Evolutionary conservation across 2,113 vertebrate genomes (phyloP).

Genomic region (Formicarius rufipectus): DNA sequence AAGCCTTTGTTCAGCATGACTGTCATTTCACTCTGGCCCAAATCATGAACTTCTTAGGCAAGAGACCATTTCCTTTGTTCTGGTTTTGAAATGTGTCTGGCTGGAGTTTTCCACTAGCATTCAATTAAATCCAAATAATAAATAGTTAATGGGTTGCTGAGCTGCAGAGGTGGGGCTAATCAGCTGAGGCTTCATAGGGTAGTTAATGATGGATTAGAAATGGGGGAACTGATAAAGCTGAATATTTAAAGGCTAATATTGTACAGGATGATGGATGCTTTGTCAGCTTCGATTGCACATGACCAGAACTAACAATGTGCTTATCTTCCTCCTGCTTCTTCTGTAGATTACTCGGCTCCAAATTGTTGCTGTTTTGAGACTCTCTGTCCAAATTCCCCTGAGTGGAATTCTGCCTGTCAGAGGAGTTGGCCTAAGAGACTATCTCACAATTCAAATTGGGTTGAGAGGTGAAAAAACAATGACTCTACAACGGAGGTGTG

Average conservation of each 20-base stretch:
- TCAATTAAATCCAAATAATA: conserved; percentile 53
- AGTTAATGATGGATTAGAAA: conserved; percentile 59
- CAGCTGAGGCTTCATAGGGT: conserved; percentile 36
- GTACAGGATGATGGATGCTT: conserved; percentile 48
- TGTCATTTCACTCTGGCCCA: conserved; percentile 11
- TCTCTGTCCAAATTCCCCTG: neutral
- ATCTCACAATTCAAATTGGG: neutral
- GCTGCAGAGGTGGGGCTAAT: conserved; percentile 48
- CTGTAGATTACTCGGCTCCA: neutral
- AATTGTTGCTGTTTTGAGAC: neutral
- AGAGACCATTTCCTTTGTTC: conserved; percentile 35
- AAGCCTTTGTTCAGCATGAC: conserved; percentile 27
- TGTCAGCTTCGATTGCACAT: conserved; percentile 5
- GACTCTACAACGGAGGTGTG: accelerated
- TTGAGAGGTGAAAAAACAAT: neutral
- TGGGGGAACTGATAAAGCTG: conserved; percentile 45
- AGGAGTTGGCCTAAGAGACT: neutral
- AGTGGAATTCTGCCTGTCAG: neutral
- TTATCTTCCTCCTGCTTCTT: conserved; percentile 36
- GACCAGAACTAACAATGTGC: conserved; percentile 28
- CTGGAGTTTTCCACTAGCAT: conserved; percentile 3
- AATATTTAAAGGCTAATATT: conserved; percentile 53
- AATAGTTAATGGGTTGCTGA: conserved; percentile 51
- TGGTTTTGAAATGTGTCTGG: neutral
- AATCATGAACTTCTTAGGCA: neutral